Evolutionary conservation across 2,797 vertebrate species (phyloP), one percentile per base, ranked within the genome.

Genomic region (Manis pentadactyla): DNA sequence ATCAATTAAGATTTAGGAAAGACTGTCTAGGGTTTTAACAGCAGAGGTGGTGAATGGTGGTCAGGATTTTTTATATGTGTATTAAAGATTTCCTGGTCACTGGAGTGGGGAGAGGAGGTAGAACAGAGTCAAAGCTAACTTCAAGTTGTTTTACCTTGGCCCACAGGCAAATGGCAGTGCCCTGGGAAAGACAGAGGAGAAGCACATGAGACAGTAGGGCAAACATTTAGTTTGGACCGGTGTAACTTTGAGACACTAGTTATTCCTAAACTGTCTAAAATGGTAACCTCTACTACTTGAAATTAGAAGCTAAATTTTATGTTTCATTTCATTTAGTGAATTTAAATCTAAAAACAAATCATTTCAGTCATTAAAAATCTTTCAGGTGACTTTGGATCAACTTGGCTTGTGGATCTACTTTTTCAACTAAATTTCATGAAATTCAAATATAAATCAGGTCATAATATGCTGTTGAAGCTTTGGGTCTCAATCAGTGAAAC

Each of bases 251-350:
- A 74, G 39, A 49, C 34, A 27, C 10, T 29, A 71, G 1, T 49
- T 25, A 42, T 64, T 39, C 9, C 2, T 59, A 59, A 73, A 29
- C n/a, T 46, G 27, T 63, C 17, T 73, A 49, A 59, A 29, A 1
- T 7, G 10, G 4, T 66, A n/a, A 5, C 4, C 3, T 31, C 9
- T 66, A 25, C 1, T 9, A 39, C 29, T 68, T 82, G 46, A 90
- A 73, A 57, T 25, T 25, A 74, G 27, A 68, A 90, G 55, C 1
- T 5, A 19, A 31, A 12, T 29, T 69, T 69, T n/a, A 1, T 10
- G 51, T 71, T 95, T 83, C 10, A 69, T 69, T 93, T 90, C 63
- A 51, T 39, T 90, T 69, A 77, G 34, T 81, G 61, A 85, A 42
- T 79, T 63, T 66, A 39, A 71, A 51, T 29, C 71, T 66, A 17